A percentile compares a stretch with the other conserved stretches of the same genome.
These are phyloP conservation scores for Lepidostoma basale DNA, from an alignment of 1,140 invertebrate genomes.

Conservation along the genomic window DNA sequence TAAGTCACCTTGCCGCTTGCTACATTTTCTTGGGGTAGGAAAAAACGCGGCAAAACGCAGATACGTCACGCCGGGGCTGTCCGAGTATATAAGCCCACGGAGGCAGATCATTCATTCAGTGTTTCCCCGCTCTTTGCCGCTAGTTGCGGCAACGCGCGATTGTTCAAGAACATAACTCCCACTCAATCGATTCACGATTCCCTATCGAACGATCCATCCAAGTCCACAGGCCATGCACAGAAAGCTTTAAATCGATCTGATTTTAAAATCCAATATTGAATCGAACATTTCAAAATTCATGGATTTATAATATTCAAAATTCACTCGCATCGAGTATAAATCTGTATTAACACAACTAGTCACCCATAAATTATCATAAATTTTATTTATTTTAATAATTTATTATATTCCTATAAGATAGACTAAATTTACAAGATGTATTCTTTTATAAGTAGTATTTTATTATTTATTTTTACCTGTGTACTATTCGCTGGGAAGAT, in stretches of 20 bases:
- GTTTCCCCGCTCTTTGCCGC: neutral
- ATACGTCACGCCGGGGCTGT: neutral
- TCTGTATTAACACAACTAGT: neutral
- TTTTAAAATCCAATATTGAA: neutral
- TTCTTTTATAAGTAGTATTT: neutral
- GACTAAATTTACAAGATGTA: neutral
- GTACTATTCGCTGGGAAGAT: neutral
- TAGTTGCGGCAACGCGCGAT: constrained; percentile 4
- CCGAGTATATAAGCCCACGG: neutral
- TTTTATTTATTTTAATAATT: neutral
- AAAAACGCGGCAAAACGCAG: no score
- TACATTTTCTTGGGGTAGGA: no score
- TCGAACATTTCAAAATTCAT: neutral
- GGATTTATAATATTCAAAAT: neutral
- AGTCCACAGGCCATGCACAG: neutral
- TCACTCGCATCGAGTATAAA: neutral
- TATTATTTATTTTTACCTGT: neutral
- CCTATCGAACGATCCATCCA: neutral
- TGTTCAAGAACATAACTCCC: neutral
- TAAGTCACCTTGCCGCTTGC: no score
- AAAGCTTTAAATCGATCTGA: no score
- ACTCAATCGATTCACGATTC: no score
- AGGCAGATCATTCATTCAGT: neutral
- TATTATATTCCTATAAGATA: no score
- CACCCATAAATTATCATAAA: neutral